Evolutionary conservation across 53 echinoderm and acorn worm species (phyloP), one percentile per base, ranked within the genome.

Genomic region (Zoroaster sp.): DNA sequence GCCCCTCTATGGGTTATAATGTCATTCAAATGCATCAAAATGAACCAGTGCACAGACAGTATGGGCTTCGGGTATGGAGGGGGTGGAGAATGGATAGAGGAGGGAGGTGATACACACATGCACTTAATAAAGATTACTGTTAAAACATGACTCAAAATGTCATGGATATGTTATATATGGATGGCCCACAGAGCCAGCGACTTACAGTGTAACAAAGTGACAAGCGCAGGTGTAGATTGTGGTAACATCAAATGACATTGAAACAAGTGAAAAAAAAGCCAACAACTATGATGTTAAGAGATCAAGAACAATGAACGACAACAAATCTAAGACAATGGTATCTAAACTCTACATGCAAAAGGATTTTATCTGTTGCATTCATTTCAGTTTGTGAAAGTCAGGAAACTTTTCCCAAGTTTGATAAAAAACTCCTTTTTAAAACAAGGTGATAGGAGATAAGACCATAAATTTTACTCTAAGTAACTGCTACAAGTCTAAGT

Each of bases 181-280:
- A 69, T 71, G 69, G 85, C 85, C 28, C 37, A 31, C 11, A 7
- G 49, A 69, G 72, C 70, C 36, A 34, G 32, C 46, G 34, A 85
- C 85, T 85, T 85, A 85, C 85, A 85, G 85, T 85, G 85, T 71
- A 44, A 81, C 41, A 66, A 42, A 65, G 66, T 69, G 69, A 71
- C 70, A 85, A 70, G 21, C 70, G 85, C 38, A 69, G 85, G 28
- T 71, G 71, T 70, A 85, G 78, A 33, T n/a, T 37, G 70, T 45
- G 71, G 85, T 15, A 82, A 82, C 82, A 82, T 82, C 82, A 42
- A 82, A 41, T 66, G 82, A 66, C 11, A 66, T 45, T 65, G 53
- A 59, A 46, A 54, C 43, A 53, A 32, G 30, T 30, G 37, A 77
- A 20, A 82, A 17, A 79, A 38, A 33, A 35, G 18, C 41, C 44